Conservation (phyloP, 1,140 invertebrate species). For the Gonioctena quinquepunctata region DNA sequence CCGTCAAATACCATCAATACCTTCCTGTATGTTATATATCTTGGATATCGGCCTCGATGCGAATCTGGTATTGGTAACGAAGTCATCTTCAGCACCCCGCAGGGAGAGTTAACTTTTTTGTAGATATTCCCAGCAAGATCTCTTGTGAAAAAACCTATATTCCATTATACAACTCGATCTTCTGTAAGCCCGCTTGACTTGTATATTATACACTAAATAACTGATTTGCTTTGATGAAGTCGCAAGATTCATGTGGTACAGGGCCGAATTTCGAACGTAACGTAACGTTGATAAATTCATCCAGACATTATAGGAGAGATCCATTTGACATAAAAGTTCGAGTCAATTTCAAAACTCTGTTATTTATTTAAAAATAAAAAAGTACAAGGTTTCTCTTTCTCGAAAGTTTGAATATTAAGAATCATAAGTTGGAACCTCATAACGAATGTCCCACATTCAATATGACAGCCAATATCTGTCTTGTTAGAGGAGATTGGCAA, state of each 20-base stretch:
- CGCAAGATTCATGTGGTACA: not conserved
- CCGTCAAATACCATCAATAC: too few species aligned
- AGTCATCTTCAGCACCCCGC: not conserved
- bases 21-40: not conserved
- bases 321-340: too few species aligned
- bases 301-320: too few species aligned
- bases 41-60: not conserved
- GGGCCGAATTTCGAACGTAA: not conserved
- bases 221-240: not conserved
- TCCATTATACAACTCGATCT: not conserved
- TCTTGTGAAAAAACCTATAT: not conserved
- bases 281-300: too few species aligned
- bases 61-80: not conserved
- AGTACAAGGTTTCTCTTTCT: too few species aligned
- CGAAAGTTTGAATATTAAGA: too few species aligned
- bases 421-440: too few species aligned
- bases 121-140: not conserved
- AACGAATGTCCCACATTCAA: too few species aligned
- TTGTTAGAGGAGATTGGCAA: too few species aligned
- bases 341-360: too few species aligned
- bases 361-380: too few species aligned
- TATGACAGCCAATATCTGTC: too few species aligned
- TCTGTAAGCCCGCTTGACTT: conserved; percentile 1
- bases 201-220: not conserved
- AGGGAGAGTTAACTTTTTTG: not conserved